Conservation (phyloP, 2,888 invertebrate genomes). For the Pimpla rufipes region DNA sequence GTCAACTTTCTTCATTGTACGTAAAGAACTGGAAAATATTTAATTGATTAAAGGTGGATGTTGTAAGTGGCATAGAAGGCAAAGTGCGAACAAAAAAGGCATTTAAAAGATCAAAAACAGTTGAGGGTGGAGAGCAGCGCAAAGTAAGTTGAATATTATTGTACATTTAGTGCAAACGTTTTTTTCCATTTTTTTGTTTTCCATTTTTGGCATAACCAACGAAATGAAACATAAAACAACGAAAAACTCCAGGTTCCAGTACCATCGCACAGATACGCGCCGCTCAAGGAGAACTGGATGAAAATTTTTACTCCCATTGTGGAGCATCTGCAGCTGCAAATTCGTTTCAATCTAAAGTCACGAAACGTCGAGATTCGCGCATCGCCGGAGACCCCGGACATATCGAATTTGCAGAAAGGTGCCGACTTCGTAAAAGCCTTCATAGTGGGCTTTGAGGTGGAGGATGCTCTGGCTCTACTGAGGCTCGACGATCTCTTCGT, state of each 20-base stretch:
- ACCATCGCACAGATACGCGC: slow-evolving; percentile 97
- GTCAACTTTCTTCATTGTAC: too few relatives aligned
- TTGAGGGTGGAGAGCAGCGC: slow-evolving; percentile 78
- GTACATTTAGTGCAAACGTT: background rate
- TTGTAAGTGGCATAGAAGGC: slow-evolving; percentile 89
- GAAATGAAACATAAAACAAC: slow-evolving; percentile 51
- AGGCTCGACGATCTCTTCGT: slow-evolving; percentile 98
- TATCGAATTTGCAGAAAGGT: slow-evolving; percentile 97
- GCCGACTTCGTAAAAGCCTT: slow-evolving; percentile 99
- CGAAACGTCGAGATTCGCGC: slow-evolving; percentile 95
- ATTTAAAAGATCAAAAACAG: slow-evolving; percentile 76
- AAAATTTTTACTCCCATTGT: slow-evolving; percentile 98
- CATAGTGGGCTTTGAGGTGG: slow-evolving; percentile 97
- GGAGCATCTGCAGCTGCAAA: slow-evolving; percentile 96
- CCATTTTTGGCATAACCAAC: slow-evolving; percentile 15
- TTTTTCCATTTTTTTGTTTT: slow-evolving; percentile 22
- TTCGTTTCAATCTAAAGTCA: slow-evolving; percentile 96
- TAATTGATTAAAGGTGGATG: slow-evolving; percentile 86
- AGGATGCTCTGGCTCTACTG: slow-evolving; percentile 97
- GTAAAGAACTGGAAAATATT: too few relatives aligned
- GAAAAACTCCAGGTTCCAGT: slow-evolving; percentile 88
- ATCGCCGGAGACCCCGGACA: slow-evolving; percentile 91
- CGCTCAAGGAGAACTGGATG: slow-evolving; percentile 98
- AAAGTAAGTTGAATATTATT: slow-evolving; percentile 74
- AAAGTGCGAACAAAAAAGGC: slow-evolving; percentile 84